Conservation (phyloP, 2,888 invertebrate genomes). For the Saturnia pavonia region DNA sequence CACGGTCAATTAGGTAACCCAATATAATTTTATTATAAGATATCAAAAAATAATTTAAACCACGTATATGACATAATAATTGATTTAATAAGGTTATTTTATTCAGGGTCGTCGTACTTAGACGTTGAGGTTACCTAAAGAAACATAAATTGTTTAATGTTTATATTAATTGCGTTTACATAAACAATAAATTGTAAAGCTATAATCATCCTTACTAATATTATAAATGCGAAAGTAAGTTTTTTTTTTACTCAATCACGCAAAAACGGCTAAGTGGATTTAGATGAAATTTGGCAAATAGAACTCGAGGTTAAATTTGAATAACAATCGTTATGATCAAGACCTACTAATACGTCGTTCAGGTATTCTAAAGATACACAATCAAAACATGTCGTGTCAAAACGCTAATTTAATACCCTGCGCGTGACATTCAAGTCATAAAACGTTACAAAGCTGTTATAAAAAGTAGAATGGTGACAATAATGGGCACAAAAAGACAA, state of each 20-base stretch:
- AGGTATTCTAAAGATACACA: background rate
- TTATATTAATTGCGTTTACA: background rate
- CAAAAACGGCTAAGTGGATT: no score
- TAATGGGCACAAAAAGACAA: slow-evolving; percentile 46
- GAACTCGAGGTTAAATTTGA: background rate
- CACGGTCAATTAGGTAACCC: slow-evolving; percentile 20
- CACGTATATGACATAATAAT: background rate
- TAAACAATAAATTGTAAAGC: no score
- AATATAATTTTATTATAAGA: slow-evolving; percentile 5
- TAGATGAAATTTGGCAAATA: no score
- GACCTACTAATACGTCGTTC: background rate
- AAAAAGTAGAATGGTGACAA: slow-evolving; percentile 54
- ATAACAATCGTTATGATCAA: background rate
- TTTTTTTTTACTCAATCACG: no score
- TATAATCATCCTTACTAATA: no score
- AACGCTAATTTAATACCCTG: slow-evolving; percentile 24
- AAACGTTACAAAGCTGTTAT: slow-evolving; percentile 41
- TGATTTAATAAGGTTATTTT: slow-evolving; percentile 2
- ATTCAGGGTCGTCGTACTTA: background rate
- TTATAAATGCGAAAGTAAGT: no score
- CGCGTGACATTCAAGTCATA: slow-evolving; percentile 32
- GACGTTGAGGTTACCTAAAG: background rate
- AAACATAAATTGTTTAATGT: background rate
- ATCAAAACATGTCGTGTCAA: background rate
- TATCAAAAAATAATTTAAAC: background rate